Evolutionary conservation across 2,888 invertebrate genomes (phyloP), one percentile per base, ranked within the genome.

Genomic region (Cerastis leucographa): DNA sequence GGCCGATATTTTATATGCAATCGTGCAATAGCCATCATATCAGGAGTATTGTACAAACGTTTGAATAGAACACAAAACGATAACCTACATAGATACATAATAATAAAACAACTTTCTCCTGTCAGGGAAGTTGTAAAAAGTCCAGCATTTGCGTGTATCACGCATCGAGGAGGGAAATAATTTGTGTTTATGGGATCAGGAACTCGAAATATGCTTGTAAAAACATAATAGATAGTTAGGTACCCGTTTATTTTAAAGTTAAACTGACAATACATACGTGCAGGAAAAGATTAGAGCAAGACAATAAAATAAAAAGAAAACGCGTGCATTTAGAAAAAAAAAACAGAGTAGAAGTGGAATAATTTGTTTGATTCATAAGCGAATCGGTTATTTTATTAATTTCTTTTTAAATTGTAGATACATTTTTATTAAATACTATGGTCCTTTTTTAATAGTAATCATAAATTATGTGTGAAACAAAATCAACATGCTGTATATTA

Each of bases 121-220:
- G 65, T 76, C 81, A 81, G 80, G 84, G 80, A 88, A 87, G 78
- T 80, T 54, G 56, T 78, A 78, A 81, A 74, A 85, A 84, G 54
- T 70, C 54, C 42, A 76, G 56, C 69, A 80, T 83, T 87, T 65
- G 89, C 89, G 88, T 88, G 88, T 61, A 80, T 81, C 89, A 88
- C 88, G 89, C 84, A 79, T 72, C 84, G 73, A 71, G 44, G 51
- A 68, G 84, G 82, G 84, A 88, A 87, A 87, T 84, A 62, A 80
- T 78, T 78, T 62, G 71, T 70, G 65, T 85, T 84, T 80, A 84
- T 76, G 74, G 82, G 80, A 68, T 40, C 59, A 71, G 84, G 82
- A 81, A 88, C 79, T 77, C 61, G 69, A 64, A 83, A 76, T 49
- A 69, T 67, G 40, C 22, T 19, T 25, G 56, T 79, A 62, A 76